Conservation (phyloP, 2,888 invertebrate genomes). For the Meta bourneti region DNA sequence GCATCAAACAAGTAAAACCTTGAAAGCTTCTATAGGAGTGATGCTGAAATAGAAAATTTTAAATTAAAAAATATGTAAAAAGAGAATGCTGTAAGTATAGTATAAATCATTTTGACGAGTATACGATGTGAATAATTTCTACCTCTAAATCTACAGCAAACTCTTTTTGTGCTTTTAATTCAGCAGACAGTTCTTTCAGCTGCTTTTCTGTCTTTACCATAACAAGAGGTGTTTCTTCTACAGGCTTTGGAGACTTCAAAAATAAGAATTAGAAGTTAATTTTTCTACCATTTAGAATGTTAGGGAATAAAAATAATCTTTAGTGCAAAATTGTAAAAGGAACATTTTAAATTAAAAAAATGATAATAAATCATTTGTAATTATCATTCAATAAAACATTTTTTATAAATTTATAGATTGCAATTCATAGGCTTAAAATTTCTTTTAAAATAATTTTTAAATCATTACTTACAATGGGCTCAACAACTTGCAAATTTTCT, state of each 20-base stretch:
- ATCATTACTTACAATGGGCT: conserved; percentile 79
- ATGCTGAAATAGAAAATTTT: conserved; percentile 83
- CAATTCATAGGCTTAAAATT: too few species aligned
- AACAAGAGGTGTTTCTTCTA: conserved; percentile 86
- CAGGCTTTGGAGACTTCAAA: conserved; percentile 82
- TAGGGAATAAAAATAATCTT: too few species aligned
- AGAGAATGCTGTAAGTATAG: neutral
- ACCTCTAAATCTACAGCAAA: conserved; percentile 92
- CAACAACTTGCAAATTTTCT: conserved; percentile 82
- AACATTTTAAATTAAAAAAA: too few species aligned
- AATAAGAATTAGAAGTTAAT: neutral
- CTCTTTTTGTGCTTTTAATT: conserved; percentile 86
- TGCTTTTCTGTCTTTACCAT: conserved; percentile 86
- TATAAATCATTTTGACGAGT: neutral
- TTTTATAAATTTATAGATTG: too few species aligned
- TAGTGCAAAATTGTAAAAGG: too few species aligned
- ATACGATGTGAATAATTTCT: conserved; percentile 26
- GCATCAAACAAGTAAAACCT: conserved; percentile 97
- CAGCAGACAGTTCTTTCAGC: conserved; percentile 85
- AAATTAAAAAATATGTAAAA: neutral
- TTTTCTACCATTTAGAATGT: too few species aligned
- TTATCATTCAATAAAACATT: too few species aligned
- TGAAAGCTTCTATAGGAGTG: conserved; percentile 95
- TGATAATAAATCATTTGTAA: too few species aligned
- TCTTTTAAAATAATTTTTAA: neutral